Base-by-base conservation (phyloP, 2,888 invertebrate genomes). In the Microchrysa polita region DNA sequence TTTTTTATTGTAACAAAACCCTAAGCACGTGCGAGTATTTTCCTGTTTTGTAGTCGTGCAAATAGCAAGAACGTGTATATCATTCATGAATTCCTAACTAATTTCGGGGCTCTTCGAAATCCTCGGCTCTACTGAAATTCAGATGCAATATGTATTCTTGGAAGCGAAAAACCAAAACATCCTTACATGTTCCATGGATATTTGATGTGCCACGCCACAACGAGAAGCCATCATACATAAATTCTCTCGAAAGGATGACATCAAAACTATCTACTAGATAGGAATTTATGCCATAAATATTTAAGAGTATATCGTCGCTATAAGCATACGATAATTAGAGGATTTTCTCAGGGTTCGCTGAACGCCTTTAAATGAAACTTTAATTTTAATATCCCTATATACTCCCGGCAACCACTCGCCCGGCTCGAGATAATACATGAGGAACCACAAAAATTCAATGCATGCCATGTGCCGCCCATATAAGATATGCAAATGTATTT, bases 401-500 rank as follows among this genome's bases (percentile, higher is more conserved):
- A n/a, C 27, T 5, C 27, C 27, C 27, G n/a, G n/a, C n/a, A 34
- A 5, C 2, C 27, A 34, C 27, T 34, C 27, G n/a, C n/a, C n/a
- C 7, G 2, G 27, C 27, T 34, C 27, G 27, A 34, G 27, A 34
- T n/a, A 34, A 34, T 34, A 34, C 27, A 34, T 34, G 4, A 34
- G 27, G 27, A 34, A 34, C 27, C 27, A 34, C 27, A 34, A 34
- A 34, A 34, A 34, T 34, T 34, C 27, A 34, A 34, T 34, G 27
- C 27, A 34, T 34, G 27, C 4, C 27, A n/a, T n/a, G n/a, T n/a
- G n/a, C n/a, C n/a, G n/a, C n/a, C n/a, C n/a, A n/a, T 12, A 48
- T 48, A 27, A 60, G 14, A 60, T 60, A 27, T 60, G 20, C 59
- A 60, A 60, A 12, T 16, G 59, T 27, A 20, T 60, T 60, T 22